phyloP scores from a whole-genome alignment of 2,113 vertebrate genomes.

The Seriola dumerili region DNA sequence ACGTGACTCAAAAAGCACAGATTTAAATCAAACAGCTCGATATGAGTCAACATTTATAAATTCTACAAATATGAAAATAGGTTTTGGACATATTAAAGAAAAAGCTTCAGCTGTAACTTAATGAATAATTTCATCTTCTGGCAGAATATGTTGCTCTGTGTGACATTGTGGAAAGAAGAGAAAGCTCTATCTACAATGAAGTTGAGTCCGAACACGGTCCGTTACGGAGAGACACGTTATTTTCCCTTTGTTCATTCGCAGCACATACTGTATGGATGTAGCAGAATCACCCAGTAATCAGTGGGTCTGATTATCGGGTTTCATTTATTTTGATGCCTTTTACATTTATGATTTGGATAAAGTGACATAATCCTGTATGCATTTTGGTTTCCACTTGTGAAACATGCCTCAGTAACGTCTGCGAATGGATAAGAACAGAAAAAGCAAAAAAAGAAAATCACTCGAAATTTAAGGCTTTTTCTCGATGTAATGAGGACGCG shows the following conservation, averaged over 20 bases:
- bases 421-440: slow-evolving; percentile 38
- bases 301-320: not conserved
- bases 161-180: slow-evolving; percentile 71
- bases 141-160: slow-evolving; percentile 27
- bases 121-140: slow-evolving; percentile 24
- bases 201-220: slow-evolving; percentile 65
- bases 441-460: slow-evolving; percentile 73
- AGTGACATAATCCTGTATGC: slow-evolving; percentile 34
- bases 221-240: slow-evolving; percentile 83
- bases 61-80: slow-evolving; percentile 58
- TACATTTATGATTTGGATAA: slow-evolving; percentile 56
- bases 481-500: slow-evolving; percentile 90
- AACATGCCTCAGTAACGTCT: slow-evolving; percentile 51
- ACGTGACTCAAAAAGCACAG: slow-evolving; percentile 8
- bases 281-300: slow-evolving; percentile 12
- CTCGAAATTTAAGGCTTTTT: slow-evolving; percentile 94
- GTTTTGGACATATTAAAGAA: slow-evolving; percentile 49
- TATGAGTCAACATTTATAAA: slow-evolving; percentile 30
- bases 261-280: slow-evolving; percentile 68
- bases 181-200: slow-evolving; percentile 82
- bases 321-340: slow-evolving; percentile 34
- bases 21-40: slow-evolving; percentile 19
- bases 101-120: slow-evolving; percentile 27
- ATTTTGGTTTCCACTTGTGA: slow-evolving; percentile 63
- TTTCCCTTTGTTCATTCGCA: slow-evolving; percentile 89